A percentile compares a stretch with the other conserved stretches of the same genome.
These are phyloP conservation scores for Zelleria hepariella DNA, from an alignment of 2,888 invertebrate genomes.

Conservation along the genomic window DNA sequence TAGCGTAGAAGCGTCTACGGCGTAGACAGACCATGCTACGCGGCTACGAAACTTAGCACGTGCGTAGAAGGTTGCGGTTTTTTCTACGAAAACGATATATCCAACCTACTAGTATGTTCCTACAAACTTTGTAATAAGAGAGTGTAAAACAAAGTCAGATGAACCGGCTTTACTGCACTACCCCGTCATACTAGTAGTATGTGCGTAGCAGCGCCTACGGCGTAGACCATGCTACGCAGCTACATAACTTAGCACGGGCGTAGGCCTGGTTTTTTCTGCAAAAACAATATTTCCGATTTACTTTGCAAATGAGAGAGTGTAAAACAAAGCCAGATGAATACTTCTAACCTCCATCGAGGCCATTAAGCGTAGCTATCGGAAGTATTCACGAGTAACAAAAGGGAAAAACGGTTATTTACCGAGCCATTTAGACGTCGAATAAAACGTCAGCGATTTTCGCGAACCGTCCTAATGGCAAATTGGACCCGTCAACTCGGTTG, in stretches of 20 bases:
- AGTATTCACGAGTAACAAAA: constrained; percentile 5
- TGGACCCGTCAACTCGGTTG: constrained; percentile 6
- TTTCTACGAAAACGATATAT: too few relatives aligned
- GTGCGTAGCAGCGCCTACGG: not conserved
- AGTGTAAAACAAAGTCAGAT: too few relatives aligned
- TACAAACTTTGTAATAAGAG: too few relatives aligned
- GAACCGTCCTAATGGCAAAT: constrained; percentile 7
- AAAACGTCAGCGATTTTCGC: constrained; percentile 18
- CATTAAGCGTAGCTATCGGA: not conserved
- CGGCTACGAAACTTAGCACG: too few relatives aligned
- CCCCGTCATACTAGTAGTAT: not conserved
- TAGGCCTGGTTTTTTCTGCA: too few relatives aligned
- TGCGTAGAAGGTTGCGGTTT: too few relatives aligned
- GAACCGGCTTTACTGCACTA: too few relatives aligned
- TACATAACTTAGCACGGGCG: not conserved
- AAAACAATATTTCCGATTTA: not conserved
- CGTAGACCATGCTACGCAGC: not conserved
- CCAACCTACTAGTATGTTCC: too few relatives aligned
- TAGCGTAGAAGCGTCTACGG: too few relatives aligned
- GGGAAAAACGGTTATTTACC: not conserved
- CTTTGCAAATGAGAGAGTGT: not conserved
- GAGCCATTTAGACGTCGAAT: constrained; percentile 18
- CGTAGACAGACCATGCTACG: too few relatives aligned
- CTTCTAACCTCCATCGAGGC: not conserved
- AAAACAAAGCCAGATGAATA: not conserved